Evolutionary conservation across 2,113 vertebrate species (phyloP).

Genomic region (Apodemus speciosus): DNA sequence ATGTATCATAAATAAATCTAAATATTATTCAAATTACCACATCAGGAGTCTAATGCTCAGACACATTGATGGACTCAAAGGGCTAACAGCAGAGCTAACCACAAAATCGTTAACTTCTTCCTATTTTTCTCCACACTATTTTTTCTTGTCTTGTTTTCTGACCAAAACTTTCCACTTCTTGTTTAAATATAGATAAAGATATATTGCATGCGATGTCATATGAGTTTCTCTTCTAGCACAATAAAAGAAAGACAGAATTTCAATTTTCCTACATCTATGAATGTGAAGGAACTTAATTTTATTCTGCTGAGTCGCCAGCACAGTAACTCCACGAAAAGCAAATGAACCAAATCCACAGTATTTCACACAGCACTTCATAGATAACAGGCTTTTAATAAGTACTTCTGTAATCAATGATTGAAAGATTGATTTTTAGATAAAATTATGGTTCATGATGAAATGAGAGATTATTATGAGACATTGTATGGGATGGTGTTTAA

Average conservation of each 20-base stretch:
- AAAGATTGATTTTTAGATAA: not conserved
- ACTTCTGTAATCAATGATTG: not conserved
- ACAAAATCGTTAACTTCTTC: not conserved
- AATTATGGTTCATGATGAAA: not conserved
- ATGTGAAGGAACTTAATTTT: slow-evolving; percentile 7
- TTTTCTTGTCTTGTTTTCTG: not conserved
- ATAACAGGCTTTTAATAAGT: not conserved
- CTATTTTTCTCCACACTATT: too few species aligned
- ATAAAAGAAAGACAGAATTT: not conserved
- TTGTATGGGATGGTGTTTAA: not conserved
- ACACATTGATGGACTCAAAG: not conserved
- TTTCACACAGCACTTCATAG: not conserved
- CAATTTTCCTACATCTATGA: not conserved
- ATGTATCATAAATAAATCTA: not conserved
- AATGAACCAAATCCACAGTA: not conserved
- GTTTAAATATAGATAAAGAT: not conserved
- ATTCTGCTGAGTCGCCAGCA: not conserved
- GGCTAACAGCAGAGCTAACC: not conserved
- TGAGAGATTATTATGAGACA: not conserved
- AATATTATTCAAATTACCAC: not conserved
- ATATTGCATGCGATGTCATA: not conserved
- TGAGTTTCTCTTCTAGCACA: not conserved
- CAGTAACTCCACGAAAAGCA: not conserved
- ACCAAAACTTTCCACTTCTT: not conserved
- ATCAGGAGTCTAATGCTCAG: not conserved